Conservation (phyloP, 2,797 vertebrate genomes). For the Balearica regulorum region DNA sequence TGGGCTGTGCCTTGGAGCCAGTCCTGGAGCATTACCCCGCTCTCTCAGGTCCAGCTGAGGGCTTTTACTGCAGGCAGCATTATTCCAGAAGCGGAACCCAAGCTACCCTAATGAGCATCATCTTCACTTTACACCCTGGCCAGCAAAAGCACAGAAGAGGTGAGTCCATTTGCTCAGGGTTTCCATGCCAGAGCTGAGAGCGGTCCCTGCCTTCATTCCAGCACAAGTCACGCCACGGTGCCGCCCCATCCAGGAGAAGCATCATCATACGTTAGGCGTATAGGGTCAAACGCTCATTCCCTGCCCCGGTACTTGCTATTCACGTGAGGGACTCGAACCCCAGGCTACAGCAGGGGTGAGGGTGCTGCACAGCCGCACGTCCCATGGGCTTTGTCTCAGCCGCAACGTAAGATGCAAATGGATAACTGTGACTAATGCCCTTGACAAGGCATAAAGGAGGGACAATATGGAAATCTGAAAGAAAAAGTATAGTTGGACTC, state of each 20-base stretch:
- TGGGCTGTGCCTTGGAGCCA: background rate
- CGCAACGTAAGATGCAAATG: background rate
- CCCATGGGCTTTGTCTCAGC: background rate
- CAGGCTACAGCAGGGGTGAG: background rate
- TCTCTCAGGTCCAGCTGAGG: background rate
- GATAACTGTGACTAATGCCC: background rate
- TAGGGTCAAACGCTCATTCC: no score
- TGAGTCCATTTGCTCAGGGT: background rate
- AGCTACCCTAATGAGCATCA: background rate
- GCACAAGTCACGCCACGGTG: background rate
- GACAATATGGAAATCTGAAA: background rate
- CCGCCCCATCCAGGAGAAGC: background rate
- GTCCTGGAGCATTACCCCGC: background rate
- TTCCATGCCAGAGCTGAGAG: background rate
- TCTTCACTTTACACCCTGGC: fast-evolving
- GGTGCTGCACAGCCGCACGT: background rate
- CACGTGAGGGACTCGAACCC: background rate
- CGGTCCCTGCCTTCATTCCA: background rate
- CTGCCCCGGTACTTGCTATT: background rate
- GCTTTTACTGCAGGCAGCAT: background rate
- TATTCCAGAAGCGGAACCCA: background rate
- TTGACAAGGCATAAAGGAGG: background rate
- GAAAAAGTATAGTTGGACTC: background rate
- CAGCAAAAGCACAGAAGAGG: background rate
- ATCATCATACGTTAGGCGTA: fast-evolving